Percentiles rank a stretch among this genome's conserved stretches.
These are phyloP conservation scores for Tachina fera DNA, from an alignment of 2,888 invertebrate genomes.

Conservation along the genomic window DNA sequence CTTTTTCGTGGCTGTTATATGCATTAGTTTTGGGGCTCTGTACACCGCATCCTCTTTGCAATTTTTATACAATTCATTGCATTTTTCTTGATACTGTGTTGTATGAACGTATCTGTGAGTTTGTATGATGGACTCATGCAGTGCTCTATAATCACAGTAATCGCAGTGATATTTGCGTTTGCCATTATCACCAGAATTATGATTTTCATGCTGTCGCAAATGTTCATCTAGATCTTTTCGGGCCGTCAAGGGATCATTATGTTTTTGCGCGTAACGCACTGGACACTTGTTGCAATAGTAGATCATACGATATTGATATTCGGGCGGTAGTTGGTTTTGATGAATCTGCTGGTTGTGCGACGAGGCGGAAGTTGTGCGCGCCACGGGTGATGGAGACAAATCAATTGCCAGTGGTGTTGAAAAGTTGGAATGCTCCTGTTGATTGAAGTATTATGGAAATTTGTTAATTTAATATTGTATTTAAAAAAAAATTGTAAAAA, in stretches of 20 bases:
- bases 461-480: neutral
- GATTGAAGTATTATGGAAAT: neutral
- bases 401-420: slow-evolving; percentile 77
- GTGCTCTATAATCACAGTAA: slow-evolving; percentile 90
- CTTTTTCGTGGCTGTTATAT: slow-evolving; percentile 77
- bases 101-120: slow-evolving; percentile 90
- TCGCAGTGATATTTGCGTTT: slow-evolving; percentile 86
- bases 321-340: slow-evolving; percentile 82
- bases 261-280: slow-evolving; percentile 86
- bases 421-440: slow-evolving; percentile 65
- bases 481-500: too few relatives aligned
- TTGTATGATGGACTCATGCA: slow-evolving; percentile 87
- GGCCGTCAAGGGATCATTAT: slow-evolving; percentile 83
- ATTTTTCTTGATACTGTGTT: slow-evolving; percentile 90
- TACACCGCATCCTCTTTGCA: slow-evolving; percentile 87
- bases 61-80: slow-evolving; percentile 87
- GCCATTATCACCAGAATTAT: slow-evolving; percentile 49
- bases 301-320: slow-evolving; percentile 80
- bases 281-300: slow-evolving; percentile 93
- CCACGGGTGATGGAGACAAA: slow-evolving; percentile 70
- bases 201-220: slow-evolving; percentile 82
- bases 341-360: slow-evolving; percentile 64
- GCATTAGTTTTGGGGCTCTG: slow-evolving; percentile 86
- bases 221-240: slow-evolving; percentile 90
- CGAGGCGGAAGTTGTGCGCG: slow-evolving; percentile 24